These are phyloP conservation scores for Acrossocheilus fasciatus DNA, from an alignment of 2,797 vertebrate genomes.

Conservation along the genomic window DNA sequence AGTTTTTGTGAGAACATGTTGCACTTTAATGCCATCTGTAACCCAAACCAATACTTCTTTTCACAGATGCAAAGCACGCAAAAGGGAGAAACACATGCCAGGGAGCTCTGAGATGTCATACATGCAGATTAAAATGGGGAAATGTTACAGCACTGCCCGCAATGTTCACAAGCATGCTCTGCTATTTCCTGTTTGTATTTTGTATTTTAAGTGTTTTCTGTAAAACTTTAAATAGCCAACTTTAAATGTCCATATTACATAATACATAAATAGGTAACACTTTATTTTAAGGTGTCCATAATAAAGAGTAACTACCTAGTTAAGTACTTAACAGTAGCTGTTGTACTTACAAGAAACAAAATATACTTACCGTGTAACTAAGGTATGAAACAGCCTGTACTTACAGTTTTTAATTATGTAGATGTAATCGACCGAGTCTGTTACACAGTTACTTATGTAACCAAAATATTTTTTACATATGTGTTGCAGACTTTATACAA, in stretches of 20 bases:
- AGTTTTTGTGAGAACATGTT: neutral
- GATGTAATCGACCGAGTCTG: too few species aligned
- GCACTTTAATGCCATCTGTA: slow-evolving; percentile 19
- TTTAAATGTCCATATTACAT: neutral
- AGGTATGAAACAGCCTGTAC: too few species aligned
- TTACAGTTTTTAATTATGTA: too few species aligned
- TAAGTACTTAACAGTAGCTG: too few species aligned
- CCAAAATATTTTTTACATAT: too few species aligned
- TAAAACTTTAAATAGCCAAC: neutral
- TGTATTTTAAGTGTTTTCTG: neutral
- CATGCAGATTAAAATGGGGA: slow-evolving; percentile 1
- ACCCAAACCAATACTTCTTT: slow-evolving; percentile 20
- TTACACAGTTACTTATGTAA: too few species aligned
- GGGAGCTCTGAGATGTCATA: neutral
- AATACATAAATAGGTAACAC: neutral
- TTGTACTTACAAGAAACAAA: too few species aligned
- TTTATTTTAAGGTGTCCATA: too few species aligned
- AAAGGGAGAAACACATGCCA: slow-evolving; percentile 28
- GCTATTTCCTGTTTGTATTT: neutral
- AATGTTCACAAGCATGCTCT: neutral
- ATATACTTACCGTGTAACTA: too few species aligned
- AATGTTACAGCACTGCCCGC: neutral
- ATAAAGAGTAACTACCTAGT: too few species aligned
- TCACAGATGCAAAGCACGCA: slow-evolving; percentile 19
- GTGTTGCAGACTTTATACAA: too few species aligned